These are phyloP conservation scores for Cassiopea andromeda DNA, from an alignment of 30 jellyfish, hydroid and myxozoan species.

Conservation along the genomic window DNA sequence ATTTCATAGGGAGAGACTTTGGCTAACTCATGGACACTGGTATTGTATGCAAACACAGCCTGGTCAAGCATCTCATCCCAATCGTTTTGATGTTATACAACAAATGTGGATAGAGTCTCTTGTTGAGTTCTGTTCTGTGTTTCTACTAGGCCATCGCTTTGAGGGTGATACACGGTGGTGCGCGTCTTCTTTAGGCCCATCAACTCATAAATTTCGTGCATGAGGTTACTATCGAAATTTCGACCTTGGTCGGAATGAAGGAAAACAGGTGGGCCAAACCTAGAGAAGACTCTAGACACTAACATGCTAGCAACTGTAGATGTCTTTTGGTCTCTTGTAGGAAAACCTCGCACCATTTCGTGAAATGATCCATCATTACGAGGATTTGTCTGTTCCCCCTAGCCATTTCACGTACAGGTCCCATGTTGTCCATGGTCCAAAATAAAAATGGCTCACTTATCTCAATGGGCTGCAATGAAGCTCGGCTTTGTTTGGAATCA, in stretches of 20 bases:
- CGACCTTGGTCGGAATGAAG: slow-evolving; percentile 67
- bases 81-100: slow-evolving; percentile 14
- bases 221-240: slow-evolving; percentile 44
- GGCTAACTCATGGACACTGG: slow-evolving; percentile 50
- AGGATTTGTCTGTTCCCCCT: slow-evolving; percentile 57
- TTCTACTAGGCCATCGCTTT: slow-evolving; percentile 54
- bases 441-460: slow-evolving; percentile 46
- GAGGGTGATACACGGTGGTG: slow-evolving; percentile 66
- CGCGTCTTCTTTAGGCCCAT: slow-evolving; percentile 61
- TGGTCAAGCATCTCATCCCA: slow-evolving; percentile 45
- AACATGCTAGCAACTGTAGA: slow-evolving; percentile 57
- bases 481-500: slow-evolving; percentile 24
- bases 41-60: slow-evolving; percentile 60
- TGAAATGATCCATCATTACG: slow-evolving; percentile 65
- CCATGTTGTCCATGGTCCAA: slow-evolving; percentile 60
- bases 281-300: slow-evolving; percentile 46
- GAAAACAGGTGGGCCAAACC: slow-evolving; percentile 52
- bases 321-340: slow-evolving; percentile 47
- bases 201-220: slow-evolving; percentile 52
- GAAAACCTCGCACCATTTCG: slow-evolving; percentile 74
- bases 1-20: slow-evolving; percentile 53
- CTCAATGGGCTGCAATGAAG: slow-evolving; percentile 28
- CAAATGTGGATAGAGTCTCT: neutral
- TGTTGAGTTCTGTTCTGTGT: slow-evolving; percentile 49
- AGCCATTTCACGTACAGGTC: slow-evolving; percentile 37